Evolutionary conservation across 2,113 vertebrate species (phyloP), one percentile per base, ranked within the genome.

Genomic region (Callospermophilus lateralis): DNA sequence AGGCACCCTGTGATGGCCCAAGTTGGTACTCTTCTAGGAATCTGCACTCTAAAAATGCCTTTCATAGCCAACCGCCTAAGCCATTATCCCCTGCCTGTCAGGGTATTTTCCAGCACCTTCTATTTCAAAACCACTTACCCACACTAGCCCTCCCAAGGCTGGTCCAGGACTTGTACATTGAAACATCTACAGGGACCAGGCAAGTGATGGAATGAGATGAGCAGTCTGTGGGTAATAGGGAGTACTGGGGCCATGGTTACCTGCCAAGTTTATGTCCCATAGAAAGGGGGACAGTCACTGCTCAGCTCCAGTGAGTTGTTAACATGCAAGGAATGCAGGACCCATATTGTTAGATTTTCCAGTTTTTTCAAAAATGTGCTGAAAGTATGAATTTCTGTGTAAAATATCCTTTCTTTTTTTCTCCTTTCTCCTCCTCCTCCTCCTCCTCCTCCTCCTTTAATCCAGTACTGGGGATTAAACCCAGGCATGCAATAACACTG

Each of bases 351-450:
- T 84, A 91, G 74, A 63, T 58, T 80, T 88, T 72, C 11, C 68
- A 78, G 1, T 73, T 90, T 95, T 45, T 85, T 94, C 30, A 74
- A 93, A 94, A 86, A 20, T 6, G 67, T 74, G 63, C 63, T 84
- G 32, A 53, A 81, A 83, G 73, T 58, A 20, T 39, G 20, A 85
- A 89, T 87, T 80, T 83, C 34, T 70, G 15, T 68, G 53, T 11
- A 16, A 95, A 93, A 58, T 24, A 22, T 39, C 72, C 37, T 22
- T 42, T 65, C 13, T 32, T 67, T 45, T 45, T 45, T 45, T 45
- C 8, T 45, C 45, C 45, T 8, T 45, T 45, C 15, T 20, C 15
- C 55, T 15, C 55, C 15, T 20, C 15, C 26, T 30, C 10, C 45
- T 10, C 28, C 30, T 19, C 32, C 3, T 67, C 11, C 32, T 8